These are phyloP conservation scores for Pandemis heparana DNA, from an alignment of 2,888 invertebrate species.

Conservation along the genomic window DNA sequence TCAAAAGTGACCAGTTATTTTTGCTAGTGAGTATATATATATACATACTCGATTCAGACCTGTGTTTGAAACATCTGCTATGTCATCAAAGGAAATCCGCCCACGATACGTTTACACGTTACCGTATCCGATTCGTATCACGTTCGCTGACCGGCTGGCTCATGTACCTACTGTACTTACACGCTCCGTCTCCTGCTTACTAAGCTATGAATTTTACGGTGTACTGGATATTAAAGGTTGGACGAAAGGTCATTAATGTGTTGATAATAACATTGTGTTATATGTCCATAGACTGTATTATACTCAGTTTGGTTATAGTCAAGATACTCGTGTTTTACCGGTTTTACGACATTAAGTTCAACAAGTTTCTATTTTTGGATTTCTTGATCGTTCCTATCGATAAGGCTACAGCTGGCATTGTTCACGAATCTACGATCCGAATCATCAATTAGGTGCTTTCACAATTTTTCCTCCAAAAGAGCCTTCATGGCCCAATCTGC, in stretches of 20 bases:
- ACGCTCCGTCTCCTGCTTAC: slow-evolving; percentile 41
- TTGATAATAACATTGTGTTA: slow-evolving; percentile 8
- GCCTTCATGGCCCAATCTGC: too few species aligned
- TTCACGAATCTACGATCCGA: too few species aligned
- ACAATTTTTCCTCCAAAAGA: neutral
- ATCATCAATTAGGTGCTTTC: too few species aligned
- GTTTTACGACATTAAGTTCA: neutral
- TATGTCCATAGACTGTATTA: neutral
- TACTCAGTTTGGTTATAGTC: neutral
- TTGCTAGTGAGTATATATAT: too few species aligned
- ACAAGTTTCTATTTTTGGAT: too few species aligned
- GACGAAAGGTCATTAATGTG: slow-evolving; percentile 37
- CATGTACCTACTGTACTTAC: slow-evolving; percentile 34
- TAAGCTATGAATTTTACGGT: slow-evolving; percentile 40
- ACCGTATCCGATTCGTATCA: slow-evolving; percentile 15
- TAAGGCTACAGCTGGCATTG: neutral
- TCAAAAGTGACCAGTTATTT: too few species aligned
- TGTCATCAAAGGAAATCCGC: slow-evolving; percentile 9
- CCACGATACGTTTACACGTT: slow-evolving; percentile 3
- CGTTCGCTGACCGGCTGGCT: slow-evolving; percentile 10
- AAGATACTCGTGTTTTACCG: neutral
- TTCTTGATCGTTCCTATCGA: neutral
- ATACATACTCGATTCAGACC: too few species aligned
- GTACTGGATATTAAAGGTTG: slow-evolving; percentile 35
- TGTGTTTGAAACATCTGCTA: neutral